Evolutionary conservation across 1,140 invertebrate species (phyloP), one percentile per base, ranked within the genome.

Genomic region (Scylla paramamosain): DNA sequence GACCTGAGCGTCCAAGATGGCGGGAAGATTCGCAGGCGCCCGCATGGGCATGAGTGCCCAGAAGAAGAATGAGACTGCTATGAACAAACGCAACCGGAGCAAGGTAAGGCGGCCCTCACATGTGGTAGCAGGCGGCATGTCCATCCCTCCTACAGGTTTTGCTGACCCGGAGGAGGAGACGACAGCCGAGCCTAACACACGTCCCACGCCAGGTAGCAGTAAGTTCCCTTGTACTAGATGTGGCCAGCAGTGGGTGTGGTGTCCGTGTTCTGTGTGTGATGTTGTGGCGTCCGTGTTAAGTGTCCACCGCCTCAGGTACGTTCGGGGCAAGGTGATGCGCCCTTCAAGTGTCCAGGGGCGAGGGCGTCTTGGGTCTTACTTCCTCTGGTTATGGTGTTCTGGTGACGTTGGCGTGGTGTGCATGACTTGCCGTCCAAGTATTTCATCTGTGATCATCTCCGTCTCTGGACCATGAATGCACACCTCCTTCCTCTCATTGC

Each of bases 11-110:
- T 39, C 31, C 88, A 92, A 95, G 31, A 96, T 96, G 95, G 95
- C 95, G 16, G 95, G 95, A 88, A 86, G 95, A 89, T 96, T 96
- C 84, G 95, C 95, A 4, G 95, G 95, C 2, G 95, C 95, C 94
- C 95, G 95, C 7, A 96, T 96, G 95, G 95, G 95, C 29, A 90
- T 95, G 45, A 93, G 83, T 84, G 88, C 59, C 89, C 91, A 96
- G 84, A 93, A 94, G 84, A 96, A 96, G 83, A 96, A 93, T 45
- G 95, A 96, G 10, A 86, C 91, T n/a, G 87, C 84, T 59, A 93
- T 94, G 86, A 95, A 95, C 93, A 96, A 96, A 90, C 86, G 95
- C 45, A 96, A 95, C 94, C 87, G 94, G 84, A 96, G 95, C 94
- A 96, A 96, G 95, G 95, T 96, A 94, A 92, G 93, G 32, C 92